Conservation (phyloP, 2,113 vertebrate species). For the Menidia beryllina region DNA sequence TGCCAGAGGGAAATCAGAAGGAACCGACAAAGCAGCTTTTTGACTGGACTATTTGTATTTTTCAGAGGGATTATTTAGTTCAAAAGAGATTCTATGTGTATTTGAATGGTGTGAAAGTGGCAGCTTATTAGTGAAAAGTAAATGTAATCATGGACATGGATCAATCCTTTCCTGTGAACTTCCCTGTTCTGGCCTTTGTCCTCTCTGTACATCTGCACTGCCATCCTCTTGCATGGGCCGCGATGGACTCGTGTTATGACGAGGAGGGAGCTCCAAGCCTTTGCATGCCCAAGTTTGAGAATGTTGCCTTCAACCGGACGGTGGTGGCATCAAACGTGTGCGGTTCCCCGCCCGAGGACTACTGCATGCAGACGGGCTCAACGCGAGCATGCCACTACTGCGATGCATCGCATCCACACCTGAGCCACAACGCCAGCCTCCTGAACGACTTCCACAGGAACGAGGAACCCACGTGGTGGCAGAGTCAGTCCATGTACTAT, state of each 20-base stretch:
- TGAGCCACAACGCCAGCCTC: constrained; percentile 85
- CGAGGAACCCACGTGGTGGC: constrained; percentile 96
- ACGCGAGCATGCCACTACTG: constrained; percentile 87
- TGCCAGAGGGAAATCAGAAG: constrained; percentile 29
- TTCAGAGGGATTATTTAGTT: constrained; percentile 41
- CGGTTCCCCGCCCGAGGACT: constrained; percentile 88
- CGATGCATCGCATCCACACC: constrained; percentile 75
- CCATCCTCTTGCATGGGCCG: constrained; percentile 51
- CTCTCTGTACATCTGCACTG: constrained; percentile 58
- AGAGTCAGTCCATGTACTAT: constrained; percentile 95
- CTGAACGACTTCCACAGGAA: constrained; percentile 94
- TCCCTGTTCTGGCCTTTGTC: constrained; percentile 45
- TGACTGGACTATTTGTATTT: constrained; percentile 15
- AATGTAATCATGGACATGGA: constrained; percentile 72
- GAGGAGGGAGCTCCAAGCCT: constrained; percentile 79
- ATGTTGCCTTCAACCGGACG: constrained; percentile 86
- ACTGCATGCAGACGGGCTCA: constrained; percentile 89
- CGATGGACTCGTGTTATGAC: constrained; percentile 85
- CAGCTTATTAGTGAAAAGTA: constrained; percentile 36
- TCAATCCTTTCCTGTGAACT: constrained; percentile 48
- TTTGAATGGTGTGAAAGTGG: constrained; percentile 26
- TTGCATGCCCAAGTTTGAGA: constrained; percentile 92
- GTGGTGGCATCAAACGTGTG: constrained; percentile 86
- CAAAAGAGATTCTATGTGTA: constrained; percentile 29
- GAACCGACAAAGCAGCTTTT: constrained; percentile 28